phyloP scores from a whole-genome alignment of 2,797 vertebrate species.

The Thunnus albacares region DNA sequence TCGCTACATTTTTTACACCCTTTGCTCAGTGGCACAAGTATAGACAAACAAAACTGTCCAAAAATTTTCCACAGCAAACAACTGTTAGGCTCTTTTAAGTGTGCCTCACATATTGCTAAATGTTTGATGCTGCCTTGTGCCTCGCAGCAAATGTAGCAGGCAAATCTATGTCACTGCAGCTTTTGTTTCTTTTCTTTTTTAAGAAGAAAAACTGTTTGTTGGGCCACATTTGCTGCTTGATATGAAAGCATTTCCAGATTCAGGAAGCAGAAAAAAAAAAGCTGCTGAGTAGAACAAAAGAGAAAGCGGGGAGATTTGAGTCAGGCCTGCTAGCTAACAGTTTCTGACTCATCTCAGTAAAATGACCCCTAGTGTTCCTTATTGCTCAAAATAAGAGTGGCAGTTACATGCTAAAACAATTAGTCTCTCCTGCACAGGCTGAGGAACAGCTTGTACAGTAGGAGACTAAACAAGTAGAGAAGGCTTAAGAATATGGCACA shows the following conservation, averaged over 20 bases:
- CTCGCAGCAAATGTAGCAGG: constrained; percentile 61
- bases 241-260: constrained; percentile 73
- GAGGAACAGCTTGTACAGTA: constrained; percentile 51
- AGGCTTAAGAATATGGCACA: constrained; percentile 36
- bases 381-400: constrained; percentile 67
- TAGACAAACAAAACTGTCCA: constrained; percentile 64
- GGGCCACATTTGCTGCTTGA: constrained; percentile 51
- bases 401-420: constrained; percentile 81
- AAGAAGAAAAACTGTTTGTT: constrained; percentile 53
- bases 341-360: constrained; percentile 74
- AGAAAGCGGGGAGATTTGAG: constrained; percentile 50
- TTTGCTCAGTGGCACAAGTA: constrained; percentile 57
- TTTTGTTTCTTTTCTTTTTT: constrained; percentile 55
- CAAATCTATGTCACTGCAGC: constrained; percentile 62
- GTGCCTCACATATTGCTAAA: constrained; percentile 63
- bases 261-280: constrained; percentile 35
- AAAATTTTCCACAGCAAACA: constrained; percentile 62
- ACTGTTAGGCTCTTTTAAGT: constrained; percentile 64
- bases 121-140: constrained; percentile 73
- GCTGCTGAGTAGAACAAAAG: constrained; percentile 51
- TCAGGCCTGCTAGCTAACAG: constrained; percentile 53
- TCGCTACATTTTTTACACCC: constrained; percentile 35
- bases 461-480: constrained; percentile 59
- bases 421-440: constrained; percentile 57
- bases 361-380: constrained; percentile 72